Base-by-base conservation (phyloP, 2,797 vertebrate species). In the Morelia viridis region DNA sequence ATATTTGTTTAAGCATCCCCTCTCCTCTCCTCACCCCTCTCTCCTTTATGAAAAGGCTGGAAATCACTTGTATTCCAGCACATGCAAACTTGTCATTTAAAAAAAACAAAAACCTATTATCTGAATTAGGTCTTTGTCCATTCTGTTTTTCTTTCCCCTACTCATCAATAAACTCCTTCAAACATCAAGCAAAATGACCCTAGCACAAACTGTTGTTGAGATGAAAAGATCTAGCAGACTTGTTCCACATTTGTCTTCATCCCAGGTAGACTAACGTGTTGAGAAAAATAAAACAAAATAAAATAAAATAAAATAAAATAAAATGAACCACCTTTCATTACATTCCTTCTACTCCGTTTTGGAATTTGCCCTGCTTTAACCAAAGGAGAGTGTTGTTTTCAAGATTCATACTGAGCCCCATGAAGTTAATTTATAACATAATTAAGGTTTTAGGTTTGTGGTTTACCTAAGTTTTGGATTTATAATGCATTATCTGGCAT, bases 131-230 rank as follows among this genome's bases (percentile, higher is more conserved):
- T 15, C 58, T 56, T 93, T 83, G 41, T 88, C 92, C 92, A 85
- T 93, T 31, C 60, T 88, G 89, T 35, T 94, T 76, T 85, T 94
- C 96, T 94, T 35, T 9, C 68, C 31, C 19, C 31, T 94, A 94
- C 91, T 94, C 50, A 89, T 94, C 91, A 87, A 1, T 93, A 94
- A 95, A 94, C 93, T 94, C 93, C 57, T 96, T 89, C 90, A 94
- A 87, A 85, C 53, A 60, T 93, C 94, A 93, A 95, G 91, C 56
- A 88, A 17, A 35, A 62, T 53, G 92, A 93, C 91, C 94, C 50
- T 84, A 92, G 94, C 90, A 93, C 90, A 17, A 92, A 19, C n/a
- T 92, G 64, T 93, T 89, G 15, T 53, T 91, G 50, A 95, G 88
- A 94, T 94, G 89, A 96, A 96, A 95, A 95, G 71, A 92, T 31